Evolutionary conservation across 92 coral and sea anemone genomes (phyloP).

Genomic region (Palythoa grandiflora): DNA sequence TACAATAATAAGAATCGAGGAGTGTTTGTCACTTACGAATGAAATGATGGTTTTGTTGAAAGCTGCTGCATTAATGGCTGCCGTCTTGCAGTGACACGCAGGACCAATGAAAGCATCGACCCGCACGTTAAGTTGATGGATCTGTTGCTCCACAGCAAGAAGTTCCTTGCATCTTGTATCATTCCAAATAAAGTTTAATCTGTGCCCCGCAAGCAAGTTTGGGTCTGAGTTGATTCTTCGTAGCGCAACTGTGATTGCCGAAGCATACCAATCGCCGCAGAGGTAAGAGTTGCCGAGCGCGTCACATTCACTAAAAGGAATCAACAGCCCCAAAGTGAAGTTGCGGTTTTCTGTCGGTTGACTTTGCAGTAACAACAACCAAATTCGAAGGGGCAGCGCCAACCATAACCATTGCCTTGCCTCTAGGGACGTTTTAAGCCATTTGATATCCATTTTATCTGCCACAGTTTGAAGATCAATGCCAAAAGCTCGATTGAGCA

Average conservation of each 20-base stretch:
- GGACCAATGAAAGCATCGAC: constrained; percentile 82
- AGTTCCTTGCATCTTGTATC: constrained; percentile 72
- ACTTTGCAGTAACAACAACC: constrained; percentile 13
- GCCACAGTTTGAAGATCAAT: neutral
- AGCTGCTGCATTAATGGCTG: constrained; percentile 80
- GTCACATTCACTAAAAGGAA: constrained; percentile 50
- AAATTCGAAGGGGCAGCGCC: neutral
- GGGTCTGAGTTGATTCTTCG: constrained; percentile 55
- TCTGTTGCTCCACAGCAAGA: constrained; percentile 59
- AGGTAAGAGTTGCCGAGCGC: constrained; percentile 36
- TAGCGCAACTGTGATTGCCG: constrained; percentile 70
- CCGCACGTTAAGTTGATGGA: constrained; percentile 60
- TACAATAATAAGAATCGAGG: neutral
- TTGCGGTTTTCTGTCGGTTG: constrained; percentile 10
- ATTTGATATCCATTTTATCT: constrained; percentile 14
- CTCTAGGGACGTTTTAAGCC: neutral
- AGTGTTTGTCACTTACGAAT: constrained; percentile 62
- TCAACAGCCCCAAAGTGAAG: constrained; percentile 53
- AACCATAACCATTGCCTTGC: neutral
- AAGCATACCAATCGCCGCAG: constrained; percentile 63
- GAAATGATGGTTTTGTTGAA: constrained; percentile 82
- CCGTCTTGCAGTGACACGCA: constrained; percentile 65
- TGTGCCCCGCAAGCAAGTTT: constrained; percentile 54
- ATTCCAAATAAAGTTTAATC: constrained; percentile 64
- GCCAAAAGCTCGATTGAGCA: neutral